Evolutionary conservation across 2,888 invertebrate genomes (phyloP).

Genomic region (Cerceris rybyensis): DNA sequence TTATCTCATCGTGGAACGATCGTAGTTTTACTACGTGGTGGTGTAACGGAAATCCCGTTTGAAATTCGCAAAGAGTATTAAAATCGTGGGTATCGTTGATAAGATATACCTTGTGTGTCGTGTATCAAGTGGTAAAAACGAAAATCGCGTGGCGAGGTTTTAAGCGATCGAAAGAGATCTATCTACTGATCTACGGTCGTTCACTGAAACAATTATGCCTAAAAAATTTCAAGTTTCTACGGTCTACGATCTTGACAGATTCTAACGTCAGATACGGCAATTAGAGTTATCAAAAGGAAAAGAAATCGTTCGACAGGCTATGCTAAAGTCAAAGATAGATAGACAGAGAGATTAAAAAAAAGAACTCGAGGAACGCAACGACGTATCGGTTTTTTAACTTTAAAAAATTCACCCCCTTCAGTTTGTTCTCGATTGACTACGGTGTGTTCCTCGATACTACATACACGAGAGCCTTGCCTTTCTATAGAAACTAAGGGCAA

Average conservation of each 20-base stretch:
- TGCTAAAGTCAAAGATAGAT: neutral
- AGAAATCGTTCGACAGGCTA: neutral
- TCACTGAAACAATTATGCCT: constrained; percentile 15
- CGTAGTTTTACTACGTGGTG: constrained; percentile 6
- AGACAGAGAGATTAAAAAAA: constrained; percentile 9
- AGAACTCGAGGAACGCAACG: constrained; percentile 35
- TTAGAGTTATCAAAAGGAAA: neutral
- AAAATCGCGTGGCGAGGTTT: neutral
- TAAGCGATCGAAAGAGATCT: constrained; percentile 43
- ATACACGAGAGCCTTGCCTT: neutral
- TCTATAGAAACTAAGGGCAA: no score
- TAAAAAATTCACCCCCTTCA: neutral
- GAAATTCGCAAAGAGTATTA: constrained; percentile 7
- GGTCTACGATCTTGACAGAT: constrained; percentile 23
- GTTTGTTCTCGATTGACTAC: neutral
- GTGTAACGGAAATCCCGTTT: constrained; percentile 8
- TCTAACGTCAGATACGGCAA: constrained; percentile 14
- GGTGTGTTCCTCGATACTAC: constrained; percentile 29
- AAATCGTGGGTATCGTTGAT: constrained; percentile 3
- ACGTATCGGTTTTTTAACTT: neutral
- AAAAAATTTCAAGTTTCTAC: constrained; percentile 21
- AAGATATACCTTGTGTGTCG: constrained; percentile 23
- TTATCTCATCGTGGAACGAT: constrained; percentile 9
- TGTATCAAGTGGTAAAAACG: constrained; percentile 1
- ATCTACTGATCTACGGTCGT: constrained; percentile 12